A percentile compares a stretch with the other conserved stretches of the same genome.
These are phyloP conservation scores for Pangasius djambal DNA, from an alignment of 2,797 vertebrate species.

Conservation along the genomic window DNA sequence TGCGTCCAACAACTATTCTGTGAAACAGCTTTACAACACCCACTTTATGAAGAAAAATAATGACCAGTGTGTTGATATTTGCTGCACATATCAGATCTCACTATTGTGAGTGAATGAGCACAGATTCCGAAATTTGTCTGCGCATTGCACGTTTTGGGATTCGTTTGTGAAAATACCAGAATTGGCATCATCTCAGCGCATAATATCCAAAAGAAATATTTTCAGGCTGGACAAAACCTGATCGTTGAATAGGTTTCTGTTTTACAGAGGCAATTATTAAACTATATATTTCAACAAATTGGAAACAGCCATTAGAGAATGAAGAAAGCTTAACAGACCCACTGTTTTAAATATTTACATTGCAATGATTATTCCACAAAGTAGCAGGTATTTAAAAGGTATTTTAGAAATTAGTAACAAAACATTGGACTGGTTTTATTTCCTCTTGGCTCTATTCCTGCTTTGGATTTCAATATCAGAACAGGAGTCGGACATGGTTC, in stretches of 20 bases:
- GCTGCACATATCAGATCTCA: background rate
- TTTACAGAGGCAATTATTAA: slow-evolving; percentile 24
- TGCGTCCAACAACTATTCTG: background rate
- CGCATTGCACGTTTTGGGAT: slow-evolving; percentile 9
- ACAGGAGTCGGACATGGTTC: slow-evolving; percentile 18
- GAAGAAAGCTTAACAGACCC: background rate
- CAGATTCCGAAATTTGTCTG: background rate
- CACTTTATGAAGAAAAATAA: background rate
- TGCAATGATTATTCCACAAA: background rate
- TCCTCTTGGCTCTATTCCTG: slow-evolving; percentile 12
- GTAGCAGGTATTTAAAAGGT: slow-evolving; percentile 17
- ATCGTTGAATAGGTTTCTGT: slow-evolving; percentile 24
- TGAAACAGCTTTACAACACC: background rate
- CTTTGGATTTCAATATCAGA: slow-evolving; percentile 21
- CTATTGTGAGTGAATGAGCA: background rate
- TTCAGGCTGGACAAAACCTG: slow-evolving; percentile 20
- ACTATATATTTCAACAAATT: slow-evolving; percentile 17
- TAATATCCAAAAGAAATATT: slow-evolving; percentile 17
- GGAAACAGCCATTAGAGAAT: slow-evolving; percentile 10
- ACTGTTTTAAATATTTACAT: slow-evolving; percentile 22
- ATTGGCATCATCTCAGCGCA: background rate
- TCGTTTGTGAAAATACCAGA: slow-evolving; percentile 11
- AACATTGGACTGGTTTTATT: slow-evolving; percentile 17
- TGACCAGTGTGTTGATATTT: slow-evolving; percentile 1
- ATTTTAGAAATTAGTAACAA: slow-evolving; percentile 26